These are phyloP conservation scores for Paramormyrops kingsleyae DNA, from an alignment of 2,113 vertebrate genomes.

Conservation along the genomic window DNA sequence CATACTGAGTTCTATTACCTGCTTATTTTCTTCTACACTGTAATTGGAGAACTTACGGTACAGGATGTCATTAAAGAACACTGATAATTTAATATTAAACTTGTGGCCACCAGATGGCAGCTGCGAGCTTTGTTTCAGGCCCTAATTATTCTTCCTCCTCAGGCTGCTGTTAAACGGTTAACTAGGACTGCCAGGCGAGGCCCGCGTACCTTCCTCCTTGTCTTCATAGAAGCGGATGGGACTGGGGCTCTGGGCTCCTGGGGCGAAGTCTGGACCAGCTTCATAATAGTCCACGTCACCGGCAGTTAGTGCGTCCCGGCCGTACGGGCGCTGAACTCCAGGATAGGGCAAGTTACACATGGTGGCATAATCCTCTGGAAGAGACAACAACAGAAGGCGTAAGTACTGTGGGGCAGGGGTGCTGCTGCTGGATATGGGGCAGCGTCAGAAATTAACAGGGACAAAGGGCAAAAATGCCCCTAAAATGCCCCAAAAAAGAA, in stretches of 20 bases:
- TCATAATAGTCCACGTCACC: slow-evolving; percentile 60
- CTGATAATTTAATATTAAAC: background rate
- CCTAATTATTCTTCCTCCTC: background rate
- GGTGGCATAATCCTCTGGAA: slow-evolving; percentile 75
- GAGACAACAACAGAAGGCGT: slow-evolving; percentile 1
- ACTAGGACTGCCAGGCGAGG: background rate
- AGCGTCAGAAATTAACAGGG: background rate
- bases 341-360: slow-evolving; percentile 81
- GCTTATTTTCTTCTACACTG: background rate
- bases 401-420: background rate
- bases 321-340: slow-evolving; percentile 67
- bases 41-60: background rate
- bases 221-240: slow-evolving; percentile 62
- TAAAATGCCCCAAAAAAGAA: background rate
- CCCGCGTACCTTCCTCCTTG: slow-evolving; percentile 72
- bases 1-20: background rate
- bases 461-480: background rate
- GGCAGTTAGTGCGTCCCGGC: slow-evolving; percentile 77
- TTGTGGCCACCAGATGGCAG: slow-evolving; percentile 43
- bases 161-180: background rate
- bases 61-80: background rate
- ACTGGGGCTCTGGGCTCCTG: slow-evolving; percentile 38
- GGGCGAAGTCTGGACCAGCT: slow-evolving; percentile 39
- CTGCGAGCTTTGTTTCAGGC: slow-evolving; percentile 11
- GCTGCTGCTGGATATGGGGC: background rate